Conservation (phyloP, 2,113 vertebrate genomes). For the Theristicus caerulescens region DNA sequence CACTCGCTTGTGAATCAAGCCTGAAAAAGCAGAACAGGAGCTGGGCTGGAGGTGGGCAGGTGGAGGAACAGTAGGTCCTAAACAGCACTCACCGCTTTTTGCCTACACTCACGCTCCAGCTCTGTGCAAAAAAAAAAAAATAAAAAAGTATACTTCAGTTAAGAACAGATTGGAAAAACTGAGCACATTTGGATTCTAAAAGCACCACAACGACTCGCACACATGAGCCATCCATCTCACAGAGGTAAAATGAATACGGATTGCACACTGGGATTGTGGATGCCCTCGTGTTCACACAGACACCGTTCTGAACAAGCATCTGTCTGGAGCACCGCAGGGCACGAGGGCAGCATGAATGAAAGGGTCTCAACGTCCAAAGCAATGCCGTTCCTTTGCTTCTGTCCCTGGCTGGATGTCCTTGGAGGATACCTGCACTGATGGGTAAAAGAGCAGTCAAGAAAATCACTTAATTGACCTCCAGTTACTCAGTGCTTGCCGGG, state of each 20-base stretch:
- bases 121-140: not conserved
- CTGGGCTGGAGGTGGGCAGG: not conserved
- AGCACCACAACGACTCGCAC: accelerated
- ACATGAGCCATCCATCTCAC: not conserved
- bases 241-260: not conserved
- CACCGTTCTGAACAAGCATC: not conserved
- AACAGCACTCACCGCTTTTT: not conserved
- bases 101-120: not conserved
- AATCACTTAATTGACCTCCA: not conserved
- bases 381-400: not conserved
- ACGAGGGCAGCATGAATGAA: not conserved
- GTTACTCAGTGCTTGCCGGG: not conserved
- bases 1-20: not conserved
- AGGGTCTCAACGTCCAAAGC: not conserved
- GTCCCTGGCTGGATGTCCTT: not conserved
- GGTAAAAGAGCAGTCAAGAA: not conserved
- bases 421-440: not conserved
- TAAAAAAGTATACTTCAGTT: not conserved
- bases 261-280: not conserved
- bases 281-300: not conserved
- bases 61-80: not conserved
- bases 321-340: not conserved
- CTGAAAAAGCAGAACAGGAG: not conserved
- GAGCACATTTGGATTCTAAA: not conserved
- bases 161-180: not conserved